phyloP scores from a whole-genome alignment of 2,888 invertebrate genomes.

The Zhuqinia jingwanae region DNA sequence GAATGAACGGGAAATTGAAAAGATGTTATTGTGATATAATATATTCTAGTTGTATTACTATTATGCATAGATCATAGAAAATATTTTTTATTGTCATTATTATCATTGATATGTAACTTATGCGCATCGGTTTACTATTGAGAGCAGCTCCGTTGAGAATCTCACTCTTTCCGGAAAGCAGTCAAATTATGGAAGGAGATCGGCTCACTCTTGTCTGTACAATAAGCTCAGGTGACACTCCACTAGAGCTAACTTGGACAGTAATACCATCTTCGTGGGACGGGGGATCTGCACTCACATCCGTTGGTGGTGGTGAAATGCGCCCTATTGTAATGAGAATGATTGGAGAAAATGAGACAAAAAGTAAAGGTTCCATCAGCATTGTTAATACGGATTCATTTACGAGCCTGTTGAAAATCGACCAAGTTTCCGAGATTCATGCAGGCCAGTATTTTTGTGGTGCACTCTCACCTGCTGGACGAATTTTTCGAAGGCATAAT shows the following conservation, averaged over 20 bases:
- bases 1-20: neutral
- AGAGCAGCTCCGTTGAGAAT: constrained; percentile 78
- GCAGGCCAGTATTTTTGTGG: constrained; percentile 77
- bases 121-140: constrained; percentile 54
- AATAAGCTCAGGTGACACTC: constrained; percentile 77
- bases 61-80: too few relatives aligned
- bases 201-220: constrained; percentile 77
- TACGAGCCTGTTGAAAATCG: constrained; percentile 79
- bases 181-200: constrained; percentile 77
- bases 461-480: constrained; percentile 75
- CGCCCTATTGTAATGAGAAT: too few relatives aligned
- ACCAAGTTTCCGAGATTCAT: constrained; percentile 80
- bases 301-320: constrained; percentile 8
- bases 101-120: constrained; percentile 34
- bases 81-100: too few relatives aligned
- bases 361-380: constrained; percentile 74
- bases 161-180: constrained; percentile 75
- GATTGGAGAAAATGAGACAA: neutral
- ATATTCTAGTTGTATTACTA: too few relatives aligned
- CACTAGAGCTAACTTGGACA: constrained; percentile 76
- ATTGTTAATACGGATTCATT: constrained; percentile 84
- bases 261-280: constrained; percentile 67
- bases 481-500: constrained; percentile 74
- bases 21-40: neutral
- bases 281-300: constrained; percentile 9